Base-by-base conservation (phyloP, 35 echinoderm and acorn worm species). In the Heliocidaris tuberculata region DNA sequence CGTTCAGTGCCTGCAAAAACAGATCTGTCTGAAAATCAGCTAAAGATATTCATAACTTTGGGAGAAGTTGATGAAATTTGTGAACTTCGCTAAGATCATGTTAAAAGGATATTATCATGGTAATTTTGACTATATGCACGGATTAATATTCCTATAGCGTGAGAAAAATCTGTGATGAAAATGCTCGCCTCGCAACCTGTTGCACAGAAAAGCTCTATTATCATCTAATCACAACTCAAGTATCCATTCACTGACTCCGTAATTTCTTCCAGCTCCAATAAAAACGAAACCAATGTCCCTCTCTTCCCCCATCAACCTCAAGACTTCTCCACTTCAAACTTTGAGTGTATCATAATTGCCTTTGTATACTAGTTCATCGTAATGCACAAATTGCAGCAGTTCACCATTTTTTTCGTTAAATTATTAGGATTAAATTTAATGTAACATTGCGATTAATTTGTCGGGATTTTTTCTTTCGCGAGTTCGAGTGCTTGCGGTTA, bases 101-200 rank as follows among this genome's bases (percentile, higher is more conserved):
- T 56, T 15, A 56, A 56, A 56, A 56, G 52, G 10, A 15, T 56
- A 42, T 42, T 42, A 42, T 42, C 35, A 42, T 42, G 35, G 35
- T 42, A 42, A 42, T 42, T 42, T 42, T 42, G 3, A 42, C 35
- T 42, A 42, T 42, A 56, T 10, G 10, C 52, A 56, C 10, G 52
- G 8, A 15, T 56, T 15, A 56, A 56, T 56, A 56, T 56, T 56
- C 7, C 7, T 13, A n/a, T n/a, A 7, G 87, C 87, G 87, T 89
- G 87, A 89, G 87, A 89, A 89, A 2, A 31, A 47, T 89, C 29
- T 24, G 31, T 27, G 17, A 89, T 16, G 16, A 31, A 32, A 89
- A 15, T 48, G 47, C 31, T 47, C 87, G 87, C 87, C 29, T 89
- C 31, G 87, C 87, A 89, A 89, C 87, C 87, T 89, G 87, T 89